Conservation (phyloP, 1,140 invertebrate genomes). For the Saccostrea cuccullata region DNA sequence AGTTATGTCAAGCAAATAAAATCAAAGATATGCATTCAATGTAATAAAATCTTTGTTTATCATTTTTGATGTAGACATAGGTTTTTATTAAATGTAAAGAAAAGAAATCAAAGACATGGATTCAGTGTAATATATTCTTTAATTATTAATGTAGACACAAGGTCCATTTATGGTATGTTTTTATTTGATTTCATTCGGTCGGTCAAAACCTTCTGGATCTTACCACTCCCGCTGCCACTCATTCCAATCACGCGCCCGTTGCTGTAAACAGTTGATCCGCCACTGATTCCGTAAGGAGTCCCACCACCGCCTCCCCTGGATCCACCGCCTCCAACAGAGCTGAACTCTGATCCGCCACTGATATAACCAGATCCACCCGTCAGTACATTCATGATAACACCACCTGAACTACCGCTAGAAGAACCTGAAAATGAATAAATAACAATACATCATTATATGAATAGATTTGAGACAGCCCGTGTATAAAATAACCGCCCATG, state of each 20-base stretch:
- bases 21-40: too few relatives aligned
- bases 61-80: not conserved
- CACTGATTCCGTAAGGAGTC: constrained; percentile 28
- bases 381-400: constrained; percentile 6
- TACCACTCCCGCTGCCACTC: not conserved
- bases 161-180: too few relatives aligned
- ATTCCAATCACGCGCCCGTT: not conserved
- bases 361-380: constrained; percentile 5
- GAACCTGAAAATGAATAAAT: not conserved
- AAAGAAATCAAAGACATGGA: not conserved
- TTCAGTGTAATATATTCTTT: not conserved
- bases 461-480: too few relatives aligned
- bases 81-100: too few relatives aligned
- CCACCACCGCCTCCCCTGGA: not conserved
- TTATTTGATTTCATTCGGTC: too few relatives aligned
- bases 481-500: too few relatives aligned
- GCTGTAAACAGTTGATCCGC: constrained; percentile 24
- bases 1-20: too few relatives aligned
- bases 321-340: constrained; percentile 21
- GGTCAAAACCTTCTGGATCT: not conserved
- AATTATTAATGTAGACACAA: too few relatives aligned
- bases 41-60: not conserved
- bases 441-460: not conserved
- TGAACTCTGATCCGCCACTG: not conserved
- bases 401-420: not conserved